Evolutionary conservation across 2,113 vertebrate genomes (phyloP).

Genomic region (Silurus glanis): DNA sequence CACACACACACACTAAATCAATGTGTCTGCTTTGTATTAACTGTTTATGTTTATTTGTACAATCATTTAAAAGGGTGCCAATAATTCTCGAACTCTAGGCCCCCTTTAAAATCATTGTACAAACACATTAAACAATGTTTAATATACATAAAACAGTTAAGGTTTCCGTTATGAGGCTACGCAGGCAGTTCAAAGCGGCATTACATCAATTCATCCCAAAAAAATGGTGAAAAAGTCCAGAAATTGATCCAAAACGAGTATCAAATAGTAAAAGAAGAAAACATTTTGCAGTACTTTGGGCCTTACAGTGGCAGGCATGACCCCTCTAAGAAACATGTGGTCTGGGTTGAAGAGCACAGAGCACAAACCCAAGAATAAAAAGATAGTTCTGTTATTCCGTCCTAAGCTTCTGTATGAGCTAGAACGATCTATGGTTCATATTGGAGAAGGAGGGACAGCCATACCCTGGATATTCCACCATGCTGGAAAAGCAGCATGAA

Average conservation of each 20-base stretch:
- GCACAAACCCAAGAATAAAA: background rate
- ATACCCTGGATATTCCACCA: background rate
- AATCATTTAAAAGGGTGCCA: no score
- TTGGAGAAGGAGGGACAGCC: background rate
- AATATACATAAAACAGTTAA: background rate
- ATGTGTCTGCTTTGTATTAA: no score
- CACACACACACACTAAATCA: background rate
- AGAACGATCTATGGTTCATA: background rate
- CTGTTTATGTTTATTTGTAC: no score
- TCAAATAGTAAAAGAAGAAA: background rate
- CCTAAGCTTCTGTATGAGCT: background rate
- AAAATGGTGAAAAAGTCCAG: background rate
- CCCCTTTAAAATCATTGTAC: background rate
- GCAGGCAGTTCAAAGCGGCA: background rate
- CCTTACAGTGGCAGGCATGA: background rate
- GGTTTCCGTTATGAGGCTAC: background rate
- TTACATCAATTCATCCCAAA: background rate
- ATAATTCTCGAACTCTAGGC: background rate
- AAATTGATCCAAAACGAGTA: background rate
- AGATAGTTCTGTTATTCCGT: background rate
- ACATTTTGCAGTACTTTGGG: background rate
- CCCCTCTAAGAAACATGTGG: background rate
- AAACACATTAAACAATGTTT: background rate
- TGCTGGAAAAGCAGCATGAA: background rate
- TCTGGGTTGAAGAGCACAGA: background rate